Evolutionary conservation across 2,113 vertebrate species (phyloP).

Genomic region (Phalacrocorax brasilianus): DNA sequence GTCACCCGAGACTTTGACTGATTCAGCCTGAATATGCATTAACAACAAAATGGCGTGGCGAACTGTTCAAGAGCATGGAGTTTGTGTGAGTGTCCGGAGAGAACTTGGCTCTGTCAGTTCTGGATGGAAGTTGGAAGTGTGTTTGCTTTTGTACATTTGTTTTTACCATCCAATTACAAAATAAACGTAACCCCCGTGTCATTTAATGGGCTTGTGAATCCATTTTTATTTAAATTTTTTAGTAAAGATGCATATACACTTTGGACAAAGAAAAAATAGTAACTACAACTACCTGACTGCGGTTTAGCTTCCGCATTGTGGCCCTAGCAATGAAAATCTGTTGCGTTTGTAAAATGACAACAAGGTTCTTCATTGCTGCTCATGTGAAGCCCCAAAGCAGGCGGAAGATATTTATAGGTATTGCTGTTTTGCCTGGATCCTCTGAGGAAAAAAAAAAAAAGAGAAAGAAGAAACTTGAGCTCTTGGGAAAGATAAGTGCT

Average conservation of each 20-base stretch:
- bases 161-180: background rate
- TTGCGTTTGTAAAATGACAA: background rate
- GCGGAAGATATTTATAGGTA: background rate
- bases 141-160: background rate
- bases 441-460: no score
- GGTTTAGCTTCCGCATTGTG: fast-evolving
- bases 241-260: fast-evolving
- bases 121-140: background rate
- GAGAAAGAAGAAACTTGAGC: background rate
- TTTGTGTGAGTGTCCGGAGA: background rate
- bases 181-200: background rate
- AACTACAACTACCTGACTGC: fast-evolving
- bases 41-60: fast-evolving
- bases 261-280: background rate
- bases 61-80: background rate
- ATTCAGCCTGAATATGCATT: background rate
- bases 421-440: background rate
- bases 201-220: background rate
- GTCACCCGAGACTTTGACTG: background rate
- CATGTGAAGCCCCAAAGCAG: fast-evolving
- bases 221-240: background rate
- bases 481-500: background rate
- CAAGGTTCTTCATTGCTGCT: fast-evolving
- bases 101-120: background rate
- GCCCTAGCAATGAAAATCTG: fast-evolving